These are phyloP conservation scores for Amphimallon solstitiale DNA, from an alignment of 2,888 invertebrate species.

Conservation along the genomic window DNA sequence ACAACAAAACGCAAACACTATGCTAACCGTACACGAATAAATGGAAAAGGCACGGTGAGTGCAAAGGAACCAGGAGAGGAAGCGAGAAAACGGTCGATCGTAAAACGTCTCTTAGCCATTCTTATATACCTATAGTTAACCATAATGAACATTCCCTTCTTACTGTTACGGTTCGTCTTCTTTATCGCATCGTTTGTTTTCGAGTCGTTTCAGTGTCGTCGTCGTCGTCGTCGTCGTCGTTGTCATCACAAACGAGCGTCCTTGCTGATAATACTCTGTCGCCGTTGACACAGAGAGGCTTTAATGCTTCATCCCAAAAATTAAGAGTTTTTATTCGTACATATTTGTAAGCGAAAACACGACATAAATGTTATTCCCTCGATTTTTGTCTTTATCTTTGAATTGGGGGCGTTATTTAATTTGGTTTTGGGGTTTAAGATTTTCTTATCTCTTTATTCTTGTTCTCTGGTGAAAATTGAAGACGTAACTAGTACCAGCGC, in stretches of 20 bases:
- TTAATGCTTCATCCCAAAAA: no score
- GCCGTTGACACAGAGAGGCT: no score
- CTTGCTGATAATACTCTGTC: no score
- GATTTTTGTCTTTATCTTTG: no score
- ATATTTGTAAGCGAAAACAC: no score
- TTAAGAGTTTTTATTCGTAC: no score
- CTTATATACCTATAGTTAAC: not conserved
- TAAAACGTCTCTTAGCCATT: constrained; percentile 4
- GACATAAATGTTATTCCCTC: no score
- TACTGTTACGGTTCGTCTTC: not conserved
- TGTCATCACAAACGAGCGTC: not conserved
- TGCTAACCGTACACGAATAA: not conserved
- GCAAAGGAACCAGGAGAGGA: not conserved
- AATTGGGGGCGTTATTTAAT: no score
- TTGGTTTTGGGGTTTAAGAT: no score
- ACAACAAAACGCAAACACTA: not conserved
- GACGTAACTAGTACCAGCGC: no score
- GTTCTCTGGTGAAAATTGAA: no score
- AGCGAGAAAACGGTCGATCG: not conserved
- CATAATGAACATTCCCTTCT: not conserved
- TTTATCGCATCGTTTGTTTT: not conserved
- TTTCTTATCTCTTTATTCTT: no score
- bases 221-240: not conserved
- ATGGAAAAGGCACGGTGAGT: not conserved
- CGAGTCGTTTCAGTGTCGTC: not conserved